These are phyloP conservation scores for Calephelis perditalis DNA, from an alignment of 2,888 invertebrate species.

Conservation along the genomic window DNA sequence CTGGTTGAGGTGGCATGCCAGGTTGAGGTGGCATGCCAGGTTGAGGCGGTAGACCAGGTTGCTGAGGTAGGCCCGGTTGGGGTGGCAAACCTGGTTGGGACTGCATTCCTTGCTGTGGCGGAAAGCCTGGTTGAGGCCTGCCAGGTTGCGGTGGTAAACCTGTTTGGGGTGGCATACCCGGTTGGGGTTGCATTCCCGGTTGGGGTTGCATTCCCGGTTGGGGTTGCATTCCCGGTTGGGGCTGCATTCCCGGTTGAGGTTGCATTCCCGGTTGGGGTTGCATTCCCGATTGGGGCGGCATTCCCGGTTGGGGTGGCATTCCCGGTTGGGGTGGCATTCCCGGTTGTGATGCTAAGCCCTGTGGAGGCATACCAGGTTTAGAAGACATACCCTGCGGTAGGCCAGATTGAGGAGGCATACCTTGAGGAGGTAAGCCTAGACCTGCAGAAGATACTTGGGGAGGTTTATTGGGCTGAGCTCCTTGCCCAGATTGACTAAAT, in stretches of 20 bases:
- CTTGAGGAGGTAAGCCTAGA: conserved; percentile 38
- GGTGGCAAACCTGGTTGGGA: conserved; percentile 28
- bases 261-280: conserved; percentile 32
- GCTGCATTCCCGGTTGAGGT: conserved; percentile 27
- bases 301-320: conserved; percentile 36
- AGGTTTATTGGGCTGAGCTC: conserved; percentile 23
- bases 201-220: conserved; percentile 34
- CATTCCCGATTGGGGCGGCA: conserved; percentile 30
- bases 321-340: conserved; percentile 33
- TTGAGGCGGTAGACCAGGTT: conserved; percentile 25
- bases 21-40: too few species aligned
- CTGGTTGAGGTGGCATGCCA: conserved; percentile 35
- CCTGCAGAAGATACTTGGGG: conserved; percentile 16
- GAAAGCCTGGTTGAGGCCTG: conserved; percentile 33
- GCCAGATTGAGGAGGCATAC: conserved; percentile 37
- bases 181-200: conserved; percentile 31
- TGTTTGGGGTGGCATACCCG: conserved; percentile 37
- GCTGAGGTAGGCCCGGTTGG: conserved; percentile 45
- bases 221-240: conserved; percentile 35
- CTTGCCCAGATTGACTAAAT: conserved; percentile 30
- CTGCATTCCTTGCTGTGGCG: conserved; percentile 32
- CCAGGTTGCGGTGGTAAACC: conserved; percentile 39
- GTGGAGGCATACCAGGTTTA: conserved; percentile 30
- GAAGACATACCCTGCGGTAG: conserved; percentile 35
- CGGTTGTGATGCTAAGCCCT: conserved; percentile 31